Base-by-base conservation (phyloP, 1,140 invertebrate genomes). In the Ladona fulva region DNA sequence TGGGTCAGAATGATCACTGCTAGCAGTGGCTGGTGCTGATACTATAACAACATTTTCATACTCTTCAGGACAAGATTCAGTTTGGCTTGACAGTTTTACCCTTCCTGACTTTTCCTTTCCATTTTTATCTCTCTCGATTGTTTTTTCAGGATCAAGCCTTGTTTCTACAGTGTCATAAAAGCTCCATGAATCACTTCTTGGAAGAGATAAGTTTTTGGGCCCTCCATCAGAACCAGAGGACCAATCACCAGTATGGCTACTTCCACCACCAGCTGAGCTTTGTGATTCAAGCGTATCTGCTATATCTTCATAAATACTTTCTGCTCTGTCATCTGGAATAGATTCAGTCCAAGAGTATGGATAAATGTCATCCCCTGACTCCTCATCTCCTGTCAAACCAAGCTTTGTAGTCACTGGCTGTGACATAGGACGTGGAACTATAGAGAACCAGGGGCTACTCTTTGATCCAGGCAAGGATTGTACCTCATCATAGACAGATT, bases 401-500 rank as follows among this genome's bases (percentile, higher is more conserved):
- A 77, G 81, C 78, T 78, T 82, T 80, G 77, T 86, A 85, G 19
- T 83, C 84, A 74, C 85, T 83, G 24, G 81, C 85, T 6, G 84
- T 84, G 77, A 82, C 84, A 66, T 84, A 79, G 25, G 84, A 85
- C 79, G 83, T 80, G 74, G 24, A 76, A 84, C 42, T 84, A 85
- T 80, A 82, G 82, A 74, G 79, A 80, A 25, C 82, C 84, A 79
- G 86, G 86, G 25, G n/a, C 52, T 66, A 66, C 83, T 81, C 25
- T 84, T 84, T 24, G 86, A 88, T 24, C 14, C 52, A 66, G 82
- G 83, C 14, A 84, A 81, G 6, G 86, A 87, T 16, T 87, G 85
- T 25, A 89, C 81, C 76, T 88, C 86, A 82, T 90, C 88, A 80
- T 89, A 90, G 77, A 88, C 84, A 25, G 85, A 85, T 80, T 89